Conservation (phyloP, 2,888 invertebrate genomes). For the Orchesellides sinensis region DNA sequence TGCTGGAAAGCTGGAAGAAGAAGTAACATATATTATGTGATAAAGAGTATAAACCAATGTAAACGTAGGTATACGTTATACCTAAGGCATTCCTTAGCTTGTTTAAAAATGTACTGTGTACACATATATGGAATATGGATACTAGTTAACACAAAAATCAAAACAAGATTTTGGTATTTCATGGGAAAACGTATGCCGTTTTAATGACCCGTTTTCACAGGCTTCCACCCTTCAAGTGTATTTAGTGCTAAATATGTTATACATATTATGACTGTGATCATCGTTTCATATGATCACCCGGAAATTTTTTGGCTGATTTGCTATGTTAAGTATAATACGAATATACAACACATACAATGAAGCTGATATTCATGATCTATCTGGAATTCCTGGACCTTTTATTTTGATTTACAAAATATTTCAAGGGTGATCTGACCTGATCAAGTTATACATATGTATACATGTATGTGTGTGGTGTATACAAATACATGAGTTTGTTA, state of each 20-base stretch:
- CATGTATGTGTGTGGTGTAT: background rate
- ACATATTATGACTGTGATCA: no score
- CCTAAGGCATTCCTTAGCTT: background rate
- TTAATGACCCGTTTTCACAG: slow-evolving; percentile 18
- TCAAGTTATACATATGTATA: background rate
- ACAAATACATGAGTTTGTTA: background rate
- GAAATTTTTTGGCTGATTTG: no score
- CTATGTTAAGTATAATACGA: no score
- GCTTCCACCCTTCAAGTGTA: slow-evolving; percentile 15
- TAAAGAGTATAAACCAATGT: no score
- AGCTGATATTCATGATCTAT: background rate
- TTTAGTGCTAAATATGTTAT: background rate
- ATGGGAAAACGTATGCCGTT: slow-evolving; percentile 8
- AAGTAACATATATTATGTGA: background rate
- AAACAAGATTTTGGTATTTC: background rate
- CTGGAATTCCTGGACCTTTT: background rate
- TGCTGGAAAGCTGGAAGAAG: background rate
- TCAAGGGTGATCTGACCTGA: background rate
- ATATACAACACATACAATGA: background rate
- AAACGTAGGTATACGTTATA: background rate
- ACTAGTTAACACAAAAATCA: background rate
- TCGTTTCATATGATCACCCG: no score
- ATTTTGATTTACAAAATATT: background rate
- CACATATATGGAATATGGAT: background rate
- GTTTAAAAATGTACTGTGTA: background rate